Percentiles rank a stretch among this genome's conserved stretches.
Evolutionary conservation across 2,888 invertebrate genomes (phyloP).

Genomic region (Hydraecia micacea): DNA sequence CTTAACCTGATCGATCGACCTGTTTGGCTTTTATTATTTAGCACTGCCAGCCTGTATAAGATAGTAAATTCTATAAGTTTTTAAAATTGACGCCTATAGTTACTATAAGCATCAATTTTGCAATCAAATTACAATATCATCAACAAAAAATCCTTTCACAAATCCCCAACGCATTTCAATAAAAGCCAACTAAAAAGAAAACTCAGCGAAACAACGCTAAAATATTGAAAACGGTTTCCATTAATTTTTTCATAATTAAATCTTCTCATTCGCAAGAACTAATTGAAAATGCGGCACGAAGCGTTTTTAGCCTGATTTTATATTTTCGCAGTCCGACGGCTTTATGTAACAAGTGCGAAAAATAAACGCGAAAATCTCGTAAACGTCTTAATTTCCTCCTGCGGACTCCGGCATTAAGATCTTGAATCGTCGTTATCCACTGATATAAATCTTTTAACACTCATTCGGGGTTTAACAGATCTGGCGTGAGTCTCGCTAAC

Average conservation of each 20-base stretch:
- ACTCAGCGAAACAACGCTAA: slow-evolving; percentile 21
- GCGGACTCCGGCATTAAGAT: slow-evolving; percentile 74
- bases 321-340: slow-evolving; percentile 41
- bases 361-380: slow-evolving; percentile 66
- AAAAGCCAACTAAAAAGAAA: slow-evolving; percentile 27
- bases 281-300: slow-evolving; percentile 44
- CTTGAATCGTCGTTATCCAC: slow-evolving; percentile 77
- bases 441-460: slow-evolving; percentile 90
- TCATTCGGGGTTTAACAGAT: slow-evolving; percentile 84
- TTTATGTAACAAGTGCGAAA: slow-evolving; percentile 49
- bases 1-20: too few species aligned
- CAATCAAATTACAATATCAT: background rate
- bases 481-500: slow-evolving; percentile 81
- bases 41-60: background rate
- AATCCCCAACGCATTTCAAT: slow-evolving; percentile 16
- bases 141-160: background rate
- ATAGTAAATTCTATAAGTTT: background rate
- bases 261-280: slow-evolving; percentile 33
- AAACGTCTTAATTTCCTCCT: slow-evolving; percentile 86
- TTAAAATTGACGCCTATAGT: too few species aligned
- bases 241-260: slow-evolving; percentile 39
- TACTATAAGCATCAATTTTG: background rate
- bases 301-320: slow-evolving; percentile 36
- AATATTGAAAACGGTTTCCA: slow-evolving; percentile 44
- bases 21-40: too few species aligned